A percentile compares a stretch with the other conserved stretches of the same genome.
These are phyloP conservation scores for Drosophila nasuta DNA, from an alignment of 1,140 invertebrate genomes.

Conservation along the genomic window DNA sequence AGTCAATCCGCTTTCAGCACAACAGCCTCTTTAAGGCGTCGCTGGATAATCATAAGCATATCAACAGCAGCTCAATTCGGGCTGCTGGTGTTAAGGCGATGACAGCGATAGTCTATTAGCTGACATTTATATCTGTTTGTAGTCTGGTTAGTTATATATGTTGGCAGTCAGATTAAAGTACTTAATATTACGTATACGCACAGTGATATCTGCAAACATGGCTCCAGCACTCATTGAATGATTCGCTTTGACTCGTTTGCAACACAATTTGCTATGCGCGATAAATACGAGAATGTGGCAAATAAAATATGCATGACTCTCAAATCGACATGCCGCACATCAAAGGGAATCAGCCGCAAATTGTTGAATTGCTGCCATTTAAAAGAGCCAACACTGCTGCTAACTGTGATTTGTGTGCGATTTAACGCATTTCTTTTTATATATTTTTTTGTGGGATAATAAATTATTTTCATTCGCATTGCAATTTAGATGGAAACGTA, in stretches of 20 bases:
- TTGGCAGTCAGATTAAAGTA: not conserved
- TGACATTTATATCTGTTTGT: conserved; percentile 8
- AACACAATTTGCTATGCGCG: conserved; percentile 8
- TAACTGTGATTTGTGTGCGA: conserved; percentile 48
- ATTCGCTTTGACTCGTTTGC: not conserved
- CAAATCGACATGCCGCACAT: conserved; percentile 22
- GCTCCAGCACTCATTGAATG: not conserved
- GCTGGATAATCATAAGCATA: conserved; percentile 4
- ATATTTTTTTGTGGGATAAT: conserved; percentile 36
- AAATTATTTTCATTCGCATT: conserved; percentile 62
- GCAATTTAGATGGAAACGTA: conserved; percentile 71
- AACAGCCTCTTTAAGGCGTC: not conserved
- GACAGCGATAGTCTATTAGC: conserved; percentile 27
- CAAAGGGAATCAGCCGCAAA: conserved; percentile 11
- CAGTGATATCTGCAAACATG: not conserved
- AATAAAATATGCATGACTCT: conserved; percentile 15
- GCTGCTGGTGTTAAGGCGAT: conserved; percentile 2
- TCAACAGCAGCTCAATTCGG: not conserved
- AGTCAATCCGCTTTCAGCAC: conserved; percentile 8
- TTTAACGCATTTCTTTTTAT: conserved; percentile 28
- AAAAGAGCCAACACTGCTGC: conserved; percentile 3
- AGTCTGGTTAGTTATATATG: not conserved
- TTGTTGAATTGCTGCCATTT: conserved; percentile 21
- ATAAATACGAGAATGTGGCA: conserved; percentile 20
- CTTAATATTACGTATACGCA: conserved; percentile 18